phyloP scores from a whole-genome alignment of 2,888 invertebrate species.

The Iphiclides podalirius region DNA sequence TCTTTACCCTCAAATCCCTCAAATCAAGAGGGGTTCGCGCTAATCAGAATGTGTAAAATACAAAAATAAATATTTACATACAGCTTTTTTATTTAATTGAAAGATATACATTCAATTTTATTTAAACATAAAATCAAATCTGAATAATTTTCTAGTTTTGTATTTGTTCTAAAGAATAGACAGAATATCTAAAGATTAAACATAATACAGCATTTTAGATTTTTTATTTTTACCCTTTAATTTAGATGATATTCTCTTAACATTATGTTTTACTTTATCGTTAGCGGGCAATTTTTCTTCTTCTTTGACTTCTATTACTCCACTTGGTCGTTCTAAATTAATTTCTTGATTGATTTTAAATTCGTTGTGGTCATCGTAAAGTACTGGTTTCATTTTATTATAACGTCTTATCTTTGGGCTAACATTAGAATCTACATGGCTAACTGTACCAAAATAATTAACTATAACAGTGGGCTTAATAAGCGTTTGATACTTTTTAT shows the following conservation, averaged over 20 bases:
- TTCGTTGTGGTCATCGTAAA: slow-evolving; percentile 32
- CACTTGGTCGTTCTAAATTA: slow-evolving; percentile 46
- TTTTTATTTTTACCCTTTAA: background rate
- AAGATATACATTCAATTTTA: too few relatives aligned
- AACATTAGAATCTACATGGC: slow-evolving; percentile 60
- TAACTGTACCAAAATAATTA: slow-evolving; percentile 63
- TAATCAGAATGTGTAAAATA: too few relatives aligned
- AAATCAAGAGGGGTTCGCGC: too few relatives aligned
- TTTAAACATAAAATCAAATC: too few relatives aligned
- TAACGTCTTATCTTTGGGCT: slow-evolving; percentile 49
- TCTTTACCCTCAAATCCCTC: too few relatives aligned
- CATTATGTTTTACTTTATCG: background rate
- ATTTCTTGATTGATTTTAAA: slow-evolving; percentile 73
- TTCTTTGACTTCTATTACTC: background rate
- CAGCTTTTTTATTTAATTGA: too few relatives aligned
- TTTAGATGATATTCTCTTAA: background rate
- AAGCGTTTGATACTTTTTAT: slow-evolving; percentile 67
- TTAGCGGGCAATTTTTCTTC: background rate
- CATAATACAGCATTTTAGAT: too few relatives aligned
- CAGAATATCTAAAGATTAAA: too few relatives aligned
- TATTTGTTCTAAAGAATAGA: too few relatives aligned
- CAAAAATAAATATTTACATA: too few relatives aligned
- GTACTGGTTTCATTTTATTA: slow-evolving; percentile 39
- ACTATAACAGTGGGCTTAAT: slow-evolving; percentile 71
- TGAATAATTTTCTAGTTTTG: too few relatives aligned